Percentiles rank a stretch among this genome's conserved stretches.
phyloP scores from a whole-genome alignment of 2,113 vertebrate species.

The Eurystomus gularis region DNA sequence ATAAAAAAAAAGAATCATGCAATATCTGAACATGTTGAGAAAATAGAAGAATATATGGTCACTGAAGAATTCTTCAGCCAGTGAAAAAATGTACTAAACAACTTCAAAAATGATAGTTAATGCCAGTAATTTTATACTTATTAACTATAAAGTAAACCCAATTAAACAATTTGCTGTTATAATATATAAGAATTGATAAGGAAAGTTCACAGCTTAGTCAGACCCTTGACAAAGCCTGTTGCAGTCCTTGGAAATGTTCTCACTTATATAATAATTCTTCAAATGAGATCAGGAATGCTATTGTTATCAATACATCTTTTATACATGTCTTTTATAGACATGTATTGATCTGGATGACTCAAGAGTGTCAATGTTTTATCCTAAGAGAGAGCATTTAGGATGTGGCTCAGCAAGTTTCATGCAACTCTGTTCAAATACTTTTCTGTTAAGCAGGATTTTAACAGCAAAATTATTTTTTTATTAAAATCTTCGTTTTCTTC shows the following conservation, averaged over 20 bases:
- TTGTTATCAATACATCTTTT: accelerated
- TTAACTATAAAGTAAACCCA: background rate
- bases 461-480: background rate
- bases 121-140: background rate
- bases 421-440: background rate
- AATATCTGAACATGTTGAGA: background rate
- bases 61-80: background rate
- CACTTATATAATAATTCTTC: background rate
- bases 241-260: background rate
- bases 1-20: background rate
- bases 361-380: background rate
- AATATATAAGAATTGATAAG: background rate
- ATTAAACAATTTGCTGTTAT: background rate
- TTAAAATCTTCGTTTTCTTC: background rate
- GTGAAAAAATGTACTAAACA: background rate
- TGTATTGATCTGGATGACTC: background rate
- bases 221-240: background rate
- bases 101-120: background rate
- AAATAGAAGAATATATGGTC: background rate
- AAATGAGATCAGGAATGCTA: background rate
- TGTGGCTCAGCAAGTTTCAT: background rate
- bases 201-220: background rate
- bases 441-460: background rate
- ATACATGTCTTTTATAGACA: accelerated
- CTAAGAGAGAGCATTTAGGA: background rate